Evolutionary conservation across 2,888 invertebrate genomes (phyloP).

Genomic region (Strigamia transsilvanica): DNA sequence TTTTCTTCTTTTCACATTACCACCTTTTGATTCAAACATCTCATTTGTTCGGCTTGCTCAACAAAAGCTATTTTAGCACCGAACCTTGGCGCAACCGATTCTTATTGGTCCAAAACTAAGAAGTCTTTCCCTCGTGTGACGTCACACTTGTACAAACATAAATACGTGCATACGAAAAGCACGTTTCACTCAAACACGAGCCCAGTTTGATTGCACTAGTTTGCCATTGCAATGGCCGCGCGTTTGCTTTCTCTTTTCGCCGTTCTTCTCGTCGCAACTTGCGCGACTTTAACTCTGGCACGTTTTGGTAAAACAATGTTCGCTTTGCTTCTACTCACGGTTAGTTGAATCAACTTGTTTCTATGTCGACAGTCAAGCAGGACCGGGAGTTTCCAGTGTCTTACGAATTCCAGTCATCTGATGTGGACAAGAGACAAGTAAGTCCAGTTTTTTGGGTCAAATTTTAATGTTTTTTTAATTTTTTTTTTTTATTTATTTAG

Average conservation of each 20-base stretch:
- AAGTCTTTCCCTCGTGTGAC: neutral
- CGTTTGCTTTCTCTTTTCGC: neutral
- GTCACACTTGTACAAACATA: conserved; percentile 11
- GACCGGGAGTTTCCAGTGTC: neutral
- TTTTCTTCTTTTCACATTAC: neutral
- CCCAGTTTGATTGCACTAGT: too few species aligned
- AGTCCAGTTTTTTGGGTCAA: neutral
- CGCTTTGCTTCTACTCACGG: neutral
- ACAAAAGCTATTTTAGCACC: neutral
- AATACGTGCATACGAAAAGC: neutral
- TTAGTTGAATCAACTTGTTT: neutral
- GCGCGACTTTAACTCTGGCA: neutral
- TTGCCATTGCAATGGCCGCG: neutral
- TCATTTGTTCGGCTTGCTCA: neutral
- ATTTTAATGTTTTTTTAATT: neutral
- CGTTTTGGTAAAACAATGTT: neutral
- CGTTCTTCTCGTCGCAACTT: neutral
- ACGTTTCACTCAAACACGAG: neutral
- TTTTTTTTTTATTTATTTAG: neutral
- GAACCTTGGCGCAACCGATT: neutral
- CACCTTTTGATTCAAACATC: neutral
- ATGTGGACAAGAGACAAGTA: conserved; percentile 23
- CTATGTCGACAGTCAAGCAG: neutral
- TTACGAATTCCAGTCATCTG: conserved; percentile 22
- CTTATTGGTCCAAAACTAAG: conserved; percentile 7